Evolutionary conservation across 2,797 vertebrate genomes (phyloP).

Genomic region (Lophotriccus pileatus): DNA sequence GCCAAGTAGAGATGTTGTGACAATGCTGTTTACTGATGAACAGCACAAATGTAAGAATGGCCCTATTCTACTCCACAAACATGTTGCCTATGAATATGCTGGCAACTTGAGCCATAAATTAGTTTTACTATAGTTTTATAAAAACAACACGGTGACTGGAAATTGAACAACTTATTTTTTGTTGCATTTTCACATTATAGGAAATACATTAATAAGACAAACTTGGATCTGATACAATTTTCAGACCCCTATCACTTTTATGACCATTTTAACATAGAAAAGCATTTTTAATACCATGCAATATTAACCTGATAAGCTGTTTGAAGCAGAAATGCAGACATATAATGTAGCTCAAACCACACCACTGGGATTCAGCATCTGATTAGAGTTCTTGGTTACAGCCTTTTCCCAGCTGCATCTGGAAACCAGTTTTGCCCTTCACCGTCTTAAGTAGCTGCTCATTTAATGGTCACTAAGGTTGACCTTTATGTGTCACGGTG

Average conservation of each 20-base stretch:
- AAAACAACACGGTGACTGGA: not conserved
- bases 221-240: not conserved
- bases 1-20: not conserved
- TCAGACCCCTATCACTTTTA: not conserved
- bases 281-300: not conserved
- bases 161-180: not conserved
- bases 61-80: not conserved
- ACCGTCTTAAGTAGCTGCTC: not conserved
- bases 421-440: slow-evolving; percentile 20
- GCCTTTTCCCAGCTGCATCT: not conserved
- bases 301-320: not conserved
- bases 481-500: slow-evolving; percentile 35
- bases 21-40: not conserved
- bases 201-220: not conserved
- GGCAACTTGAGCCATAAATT: not conserved
- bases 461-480: not conserved
- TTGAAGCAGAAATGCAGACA: not conserved
- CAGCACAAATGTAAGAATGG: not conserved
- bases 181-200: not conserved
- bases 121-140: not conserved
- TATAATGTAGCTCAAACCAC: not conserved
- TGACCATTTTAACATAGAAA: not conserved
- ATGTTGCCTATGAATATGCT: not conserved
- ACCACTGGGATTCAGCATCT: not conserved
- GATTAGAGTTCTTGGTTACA: not conserved